Evolutionary conservation across 1,140 invertebrate species (phyloP).

Genomic region (Drosophila albomicans): DNA sequence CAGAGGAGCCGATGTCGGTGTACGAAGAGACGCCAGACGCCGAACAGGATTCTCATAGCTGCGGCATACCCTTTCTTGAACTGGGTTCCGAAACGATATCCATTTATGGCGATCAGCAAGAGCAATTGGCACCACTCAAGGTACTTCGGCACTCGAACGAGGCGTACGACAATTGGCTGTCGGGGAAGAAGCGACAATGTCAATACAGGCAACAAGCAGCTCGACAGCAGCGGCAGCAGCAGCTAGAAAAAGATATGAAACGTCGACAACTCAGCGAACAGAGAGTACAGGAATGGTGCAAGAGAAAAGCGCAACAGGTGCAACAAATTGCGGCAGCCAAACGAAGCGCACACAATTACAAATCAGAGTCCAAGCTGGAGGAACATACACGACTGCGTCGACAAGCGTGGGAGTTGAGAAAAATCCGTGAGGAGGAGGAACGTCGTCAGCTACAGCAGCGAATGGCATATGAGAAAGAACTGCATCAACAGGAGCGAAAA

Average conservation of each 20-base stretch:
- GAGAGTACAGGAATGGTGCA: conserved; percentile 54
- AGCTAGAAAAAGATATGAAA: conserved; percentile 3
- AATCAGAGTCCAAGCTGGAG: neutral
- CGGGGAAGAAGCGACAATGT: conserved; percentile 46
- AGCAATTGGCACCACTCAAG: conserved; percentile 30
- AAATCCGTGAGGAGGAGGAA: conserved; percentile 41
- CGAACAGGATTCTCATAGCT: neutral
- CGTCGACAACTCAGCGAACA: conserved; percentile 47
- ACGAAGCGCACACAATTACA: neutral
- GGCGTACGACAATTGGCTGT: conserved; percentile 67
- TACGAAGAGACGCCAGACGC: conserved; percentile 3
- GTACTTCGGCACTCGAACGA: conserved; percentile 41
- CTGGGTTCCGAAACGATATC: conserved; percentile 42
- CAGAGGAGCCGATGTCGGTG: conserved; percentile 40
- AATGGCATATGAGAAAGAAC: conserved; percentile 15
- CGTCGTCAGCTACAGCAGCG: conserved; percentile 18
- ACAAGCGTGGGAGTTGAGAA: conserved; percentile 56
- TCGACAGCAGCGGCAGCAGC: conserved; percentile 9
- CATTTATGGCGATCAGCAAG: conserved; percentile 32
- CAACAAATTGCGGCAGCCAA: neutral
- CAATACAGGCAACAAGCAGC: conserved; percentile 41
- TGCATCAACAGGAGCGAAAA: conserved; percentile 35
- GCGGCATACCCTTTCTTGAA: conserved; percentile 39
- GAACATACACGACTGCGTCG: conserved; percentile 5
- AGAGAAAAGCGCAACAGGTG: conserved; percentile 34